Evolutionary conservation across 1,140 invertebrate genomes (phyloP).

Genomic region (Dufourea novaeangliae): DNA sequence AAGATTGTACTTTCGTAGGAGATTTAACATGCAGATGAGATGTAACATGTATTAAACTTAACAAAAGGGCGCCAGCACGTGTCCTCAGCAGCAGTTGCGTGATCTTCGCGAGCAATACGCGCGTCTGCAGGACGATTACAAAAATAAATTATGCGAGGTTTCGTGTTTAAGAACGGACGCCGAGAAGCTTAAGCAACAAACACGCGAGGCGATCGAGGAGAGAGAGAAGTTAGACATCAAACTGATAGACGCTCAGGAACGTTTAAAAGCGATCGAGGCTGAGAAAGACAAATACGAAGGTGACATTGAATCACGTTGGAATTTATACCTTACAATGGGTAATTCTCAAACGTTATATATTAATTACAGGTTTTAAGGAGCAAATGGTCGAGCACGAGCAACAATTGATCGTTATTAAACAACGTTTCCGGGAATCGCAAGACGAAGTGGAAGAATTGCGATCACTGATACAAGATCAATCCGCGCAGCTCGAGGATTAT

Average conservation of each 20-base stretch:
- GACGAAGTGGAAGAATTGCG: constrained; percentile 87
- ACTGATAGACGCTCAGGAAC: constrained; percentile 80
- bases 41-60: constrained; percentile 33
- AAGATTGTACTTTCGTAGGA: constrained; percentile 32
- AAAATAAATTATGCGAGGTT: constrained; percentile 83
- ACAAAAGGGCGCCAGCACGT: constrained; percentile 59
- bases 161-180: constrained; percentile 80
- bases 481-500: constrained; percentile 87
- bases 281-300: constrained; percentile 73
- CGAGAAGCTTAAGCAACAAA: constrained; percentile 81
- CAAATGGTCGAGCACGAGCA: constrained; percentile 86
- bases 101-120: constrained; percentile 83
- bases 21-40: no score
- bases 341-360: constrained; percentile 6
- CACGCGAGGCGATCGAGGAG: constrained; percentile 81
- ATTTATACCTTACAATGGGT: not conserved
- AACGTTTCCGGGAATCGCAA: constrained; percentile 85
- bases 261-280: constrained; percentile 70
- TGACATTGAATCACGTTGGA: constrained; percentile 20
- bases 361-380: constrained; percentile 82
- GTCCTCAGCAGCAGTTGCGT: constrained; percentile 77
- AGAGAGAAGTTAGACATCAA: constrained; percentile 82
- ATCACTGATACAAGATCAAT: constrained; percentile 86
- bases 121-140: constrained; percentile 83
- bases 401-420: constrained; percentile 83